Evolutionary conservation across 1,140 invertebrate genomes (phyloP).

Genomic region (Globodera ellingtonae): DNA sequence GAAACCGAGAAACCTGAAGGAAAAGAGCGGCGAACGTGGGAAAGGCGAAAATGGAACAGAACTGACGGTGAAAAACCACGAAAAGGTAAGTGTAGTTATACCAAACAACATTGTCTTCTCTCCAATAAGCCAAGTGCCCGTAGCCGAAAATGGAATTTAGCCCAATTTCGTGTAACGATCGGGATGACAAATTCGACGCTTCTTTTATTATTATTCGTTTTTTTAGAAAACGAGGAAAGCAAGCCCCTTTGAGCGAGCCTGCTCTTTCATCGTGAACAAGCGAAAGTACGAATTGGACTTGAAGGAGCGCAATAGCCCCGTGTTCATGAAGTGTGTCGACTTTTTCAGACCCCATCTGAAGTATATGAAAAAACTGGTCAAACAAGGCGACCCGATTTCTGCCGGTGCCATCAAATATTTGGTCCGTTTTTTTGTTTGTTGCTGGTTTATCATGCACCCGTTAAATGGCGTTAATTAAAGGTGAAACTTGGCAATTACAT

Average conservation of each 20-base stretch:
- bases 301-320: slow-evolving; percentile 38
- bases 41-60: slow-evolving; percentile 7
- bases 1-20: slow-evolving; percentile 12
- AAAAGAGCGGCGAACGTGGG: neutral
- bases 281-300: slow-evolving; percentile 44
- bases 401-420: slow-evolving; percentile 40
- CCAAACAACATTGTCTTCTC: no score
- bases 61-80: neutral
- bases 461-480: slow-evolving; percentile 7
- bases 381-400: slow-evolving; percentile 26
- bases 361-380: slow-evolving; percentile 53
- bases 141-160: neutral
- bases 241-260: slow-evolving; percentile 14
- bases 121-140: no score
- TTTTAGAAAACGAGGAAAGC: slow-evolving; percentile 23
- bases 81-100: neutral
- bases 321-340: slow-evolving; percentile 56
- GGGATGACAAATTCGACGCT: no score
- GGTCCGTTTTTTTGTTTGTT: neutral
- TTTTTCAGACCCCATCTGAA: slow-evolving; percentile 54
- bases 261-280: slow-evolving; percentile 31
- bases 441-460: neutral
- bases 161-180: no score
- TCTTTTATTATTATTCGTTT: neutral
- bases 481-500: slow-evolving; percentile 53